Conservation (phyloP, 2,113 vertebrate species). For the Xenopus laevis region DNA sequence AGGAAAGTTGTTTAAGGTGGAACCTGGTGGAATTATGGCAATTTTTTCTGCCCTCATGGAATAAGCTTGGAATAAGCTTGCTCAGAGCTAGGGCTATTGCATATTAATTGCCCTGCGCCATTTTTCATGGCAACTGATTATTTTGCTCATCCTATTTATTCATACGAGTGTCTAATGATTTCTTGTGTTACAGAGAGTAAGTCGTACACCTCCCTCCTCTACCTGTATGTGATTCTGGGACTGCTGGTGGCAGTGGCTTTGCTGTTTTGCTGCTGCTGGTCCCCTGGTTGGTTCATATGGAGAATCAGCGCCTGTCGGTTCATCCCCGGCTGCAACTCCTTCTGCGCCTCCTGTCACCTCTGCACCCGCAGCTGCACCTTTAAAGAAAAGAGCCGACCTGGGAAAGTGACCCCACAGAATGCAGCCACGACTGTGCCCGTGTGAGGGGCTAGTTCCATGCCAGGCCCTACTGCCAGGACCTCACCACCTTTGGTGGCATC, state of each 20-base stretch:
- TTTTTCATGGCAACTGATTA: no score
- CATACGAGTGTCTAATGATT: no score
- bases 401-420: conserved; percentile 68
- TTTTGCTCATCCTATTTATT: no score
- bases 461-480: not conserved
- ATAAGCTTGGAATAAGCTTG: no score
- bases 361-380: conserved; percentile 60
- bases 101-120: no score
- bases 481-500: not conserved
- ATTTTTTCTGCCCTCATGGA: no score
- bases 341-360: conserved; percentile 65
- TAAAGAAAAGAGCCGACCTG: conserved; percentile 58
- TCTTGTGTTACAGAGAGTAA: conserved; percentile 7
- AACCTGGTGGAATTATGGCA: no score
- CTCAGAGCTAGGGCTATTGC: no score
- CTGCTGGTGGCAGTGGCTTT: conserved; percentile 47
- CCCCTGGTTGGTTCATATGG: conserved; percentile 67
- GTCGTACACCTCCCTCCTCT: conserved; percentile 50
- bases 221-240: conserved; percentile 64
- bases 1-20: no score
- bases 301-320: conserved; percentile 61
- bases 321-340: conserved; percentile 64
- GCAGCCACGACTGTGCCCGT: conserved; percentile 30
- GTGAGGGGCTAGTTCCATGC: not conserved
- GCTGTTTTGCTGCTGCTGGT: conserved; percentile 76